Percentiles rank a stretch among this genome's conserved stretches.
phyloP scores from a whole-genome alignment of 2,888 invertebrate genomes.

The Hydrotaea diabolus region DNA sequence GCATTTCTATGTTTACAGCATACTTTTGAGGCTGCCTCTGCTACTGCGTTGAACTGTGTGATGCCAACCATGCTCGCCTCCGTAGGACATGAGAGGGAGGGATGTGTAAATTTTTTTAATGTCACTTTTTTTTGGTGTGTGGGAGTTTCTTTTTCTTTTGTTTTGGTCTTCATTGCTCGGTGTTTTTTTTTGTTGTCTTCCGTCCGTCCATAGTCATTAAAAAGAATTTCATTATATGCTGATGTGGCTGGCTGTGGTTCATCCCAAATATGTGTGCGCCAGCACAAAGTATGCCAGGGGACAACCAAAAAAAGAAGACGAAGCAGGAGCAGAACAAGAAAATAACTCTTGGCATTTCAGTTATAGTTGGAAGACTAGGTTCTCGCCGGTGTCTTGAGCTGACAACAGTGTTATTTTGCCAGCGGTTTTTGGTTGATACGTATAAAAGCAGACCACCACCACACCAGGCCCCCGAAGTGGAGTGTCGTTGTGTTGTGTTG shows the following conservation, averaged over 20 bases:
- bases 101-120: background rate
- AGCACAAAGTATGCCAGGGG: background rate
- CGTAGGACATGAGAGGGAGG: no score
- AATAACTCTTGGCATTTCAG: background rate
- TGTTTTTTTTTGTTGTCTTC: background rate
- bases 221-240: slow-evolving; percentile 60
- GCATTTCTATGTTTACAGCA: slow-evolving; percentile 46
- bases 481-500: background rate
- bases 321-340: background rate
- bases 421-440: background rate
- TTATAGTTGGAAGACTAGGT: background rate
- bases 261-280: background rate
- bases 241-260: slow-evolving; percentile 17
- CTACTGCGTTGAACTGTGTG: background rate
- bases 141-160: background rate
- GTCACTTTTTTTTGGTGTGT: slow-evolving; percentile 9
- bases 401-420: slow-evolving; percentile 10
- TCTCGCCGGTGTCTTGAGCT: background rate
- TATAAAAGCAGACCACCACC: background rate
- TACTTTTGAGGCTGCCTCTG: slow-evolving; percentile 41
- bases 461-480: background rate
- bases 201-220: slow-evolving; percentile 46
- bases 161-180: background rate
- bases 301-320: no score
- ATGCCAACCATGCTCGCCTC: no score